A percentile compares a stretch with the other conserved stretches of the same genome.
Conservation (phyloP, 2,113 vertebrate species). For the Amazona vittata region DNA sequence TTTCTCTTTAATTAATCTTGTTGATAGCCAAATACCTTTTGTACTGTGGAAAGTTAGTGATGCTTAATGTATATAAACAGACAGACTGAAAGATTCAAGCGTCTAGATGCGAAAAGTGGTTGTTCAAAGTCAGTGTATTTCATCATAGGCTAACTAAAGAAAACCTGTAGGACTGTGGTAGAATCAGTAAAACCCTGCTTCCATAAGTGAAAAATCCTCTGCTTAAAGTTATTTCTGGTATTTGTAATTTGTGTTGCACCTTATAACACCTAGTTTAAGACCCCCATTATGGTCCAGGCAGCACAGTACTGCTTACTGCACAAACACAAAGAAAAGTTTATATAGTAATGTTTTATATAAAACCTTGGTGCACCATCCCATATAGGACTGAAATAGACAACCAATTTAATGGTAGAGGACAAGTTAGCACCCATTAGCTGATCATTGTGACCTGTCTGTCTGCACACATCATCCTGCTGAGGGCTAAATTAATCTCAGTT, state of each 20-base stretch:
- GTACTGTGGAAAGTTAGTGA: neutral
- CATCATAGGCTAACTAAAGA: neutral
- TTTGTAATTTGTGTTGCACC: neutral
- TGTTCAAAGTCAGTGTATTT: neutral
- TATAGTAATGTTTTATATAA: neutral
- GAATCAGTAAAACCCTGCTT: neutral
- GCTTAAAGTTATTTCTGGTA: neutral
- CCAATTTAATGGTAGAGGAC: neutral
- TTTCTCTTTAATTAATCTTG: neutral
- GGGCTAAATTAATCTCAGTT: neutral
- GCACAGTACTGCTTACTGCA: neutral
- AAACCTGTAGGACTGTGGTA: neutral
- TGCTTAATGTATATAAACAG: neutral
- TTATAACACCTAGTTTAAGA: neutral
- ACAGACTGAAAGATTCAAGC: neutral
- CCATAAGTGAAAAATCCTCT: neutral
- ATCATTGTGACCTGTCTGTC: neutral
- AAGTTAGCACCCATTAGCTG: neutral
- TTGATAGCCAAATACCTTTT: neutral
- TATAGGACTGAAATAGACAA: neutral
- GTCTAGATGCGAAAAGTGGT: neutral
- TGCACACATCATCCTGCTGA: neutral
- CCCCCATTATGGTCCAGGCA: neutral
- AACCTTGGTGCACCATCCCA: neutral
- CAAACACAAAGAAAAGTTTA: neutral